phyloP scores from a whole-genome alignment of 2,113 vertebrate genomes.

The Cromileptes altivelis region DNA sequence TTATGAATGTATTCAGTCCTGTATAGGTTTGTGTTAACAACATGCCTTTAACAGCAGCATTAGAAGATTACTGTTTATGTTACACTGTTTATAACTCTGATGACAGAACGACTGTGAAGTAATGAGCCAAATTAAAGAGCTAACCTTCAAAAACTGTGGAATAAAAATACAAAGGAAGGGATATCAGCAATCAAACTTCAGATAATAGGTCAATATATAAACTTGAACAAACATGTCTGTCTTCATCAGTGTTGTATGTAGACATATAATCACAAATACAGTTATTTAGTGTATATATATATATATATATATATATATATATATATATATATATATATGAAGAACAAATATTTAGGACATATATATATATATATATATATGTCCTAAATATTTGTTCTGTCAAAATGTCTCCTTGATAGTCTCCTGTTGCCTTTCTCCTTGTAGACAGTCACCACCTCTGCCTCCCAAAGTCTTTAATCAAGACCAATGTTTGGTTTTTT shows the following conservation, averaged over 20 bases:
- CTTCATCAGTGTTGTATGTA: not conserved
- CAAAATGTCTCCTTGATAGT: constrained; percentile 1
- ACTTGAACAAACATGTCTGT: not conserved
- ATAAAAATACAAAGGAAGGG: constrained; percentile 8
- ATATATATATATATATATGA: too few species aligned
- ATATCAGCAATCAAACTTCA: not conserved
- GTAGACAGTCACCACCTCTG: constrained; percentile 61
- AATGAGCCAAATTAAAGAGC: constrained; percentile 31
- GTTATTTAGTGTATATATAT: too few species aligned
- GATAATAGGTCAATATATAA: not conserved
- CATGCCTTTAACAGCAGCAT: constrained; percentile 8
- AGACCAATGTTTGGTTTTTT: constrained; percentile 38
- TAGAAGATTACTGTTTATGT: not conserved
- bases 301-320: too few species aligned
- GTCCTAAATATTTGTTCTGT: not conserved
- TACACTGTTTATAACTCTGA: not conserved
- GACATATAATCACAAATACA: not conserved
- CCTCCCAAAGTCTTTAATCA: constrained; percentile 73
- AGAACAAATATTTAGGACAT: too few species aligned
- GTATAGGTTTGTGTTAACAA: not conserved
- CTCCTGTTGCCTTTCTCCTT: constrained; percentile 9
- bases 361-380: too few species aligned
- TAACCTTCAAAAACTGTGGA: not conserved
- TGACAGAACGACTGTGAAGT: not conserved
- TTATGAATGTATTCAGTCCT: not conserved